A percentile compares a stretch with the other conserved stretches of the same genome.
phyloP scores from a whole-genome alignment of 2,888 invertebrate species.

The Pseudococcus viburni region DNA sequence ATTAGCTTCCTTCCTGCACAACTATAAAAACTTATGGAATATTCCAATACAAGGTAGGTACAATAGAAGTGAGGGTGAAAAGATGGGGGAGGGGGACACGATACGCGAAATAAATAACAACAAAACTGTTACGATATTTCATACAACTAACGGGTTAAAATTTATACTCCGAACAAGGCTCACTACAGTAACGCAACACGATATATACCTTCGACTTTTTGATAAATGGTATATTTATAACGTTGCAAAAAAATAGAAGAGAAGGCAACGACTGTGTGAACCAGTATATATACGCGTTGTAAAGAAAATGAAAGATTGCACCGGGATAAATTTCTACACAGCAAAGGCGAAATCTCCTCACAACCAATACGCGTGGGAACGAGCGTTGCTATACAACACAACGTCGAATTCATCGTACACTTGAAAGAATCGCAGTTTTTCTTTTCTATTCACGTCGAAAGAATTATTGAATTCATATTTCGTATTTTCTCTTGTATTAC shows the following conservation, averaged over 20 bases:
- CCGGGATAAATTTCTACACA: conserved; percentile 11
- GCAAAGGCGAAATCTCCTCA: conserved; percentile 5
- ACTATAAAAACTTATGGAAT: neutral
- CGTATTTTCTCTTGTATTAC: neutral
- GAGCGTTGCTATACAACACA: neutral
- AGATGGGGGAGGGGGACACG: neutral
- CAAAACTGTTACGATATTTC: conserved; percentile 32
- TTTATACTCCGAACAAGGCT: conserved; percentile 6
- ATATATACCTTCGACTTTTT: conserved; percentile 54
- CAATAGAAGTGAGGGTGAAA: neutral
- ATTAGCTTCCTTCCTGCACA: neutral
- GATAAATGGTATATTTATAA: conserved; percentile 41
- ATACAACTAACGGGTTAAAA: conserved; percentile 5
- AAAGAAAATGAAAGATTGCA: conserved; percentile 34
- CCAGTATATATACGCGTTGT: neutral
- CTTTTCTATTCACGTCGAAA: conserved; percentile 39
- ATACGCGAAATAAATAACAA: conserved; percentile 29
- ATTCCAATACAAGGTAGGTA: neutral
- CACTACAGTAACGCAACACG: conserved; percentile 27
- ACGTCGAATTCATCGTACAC: conserved; percentile 2
- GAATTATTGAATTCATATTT: conserved; percentile 51
- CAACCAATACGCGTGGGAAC: conserved; percentile 51
- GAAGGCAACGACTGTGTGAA: neutral
- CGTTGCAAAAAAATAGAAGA: neutral
- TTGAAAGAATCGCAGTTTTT: conserved; percentile 25